Evolutionary conservation across 2,113 vertebrate species (phyloP), one percentile per base, ranked within the genome.

Genomic region (Ptilonorhynchus violaceus): DNA sequence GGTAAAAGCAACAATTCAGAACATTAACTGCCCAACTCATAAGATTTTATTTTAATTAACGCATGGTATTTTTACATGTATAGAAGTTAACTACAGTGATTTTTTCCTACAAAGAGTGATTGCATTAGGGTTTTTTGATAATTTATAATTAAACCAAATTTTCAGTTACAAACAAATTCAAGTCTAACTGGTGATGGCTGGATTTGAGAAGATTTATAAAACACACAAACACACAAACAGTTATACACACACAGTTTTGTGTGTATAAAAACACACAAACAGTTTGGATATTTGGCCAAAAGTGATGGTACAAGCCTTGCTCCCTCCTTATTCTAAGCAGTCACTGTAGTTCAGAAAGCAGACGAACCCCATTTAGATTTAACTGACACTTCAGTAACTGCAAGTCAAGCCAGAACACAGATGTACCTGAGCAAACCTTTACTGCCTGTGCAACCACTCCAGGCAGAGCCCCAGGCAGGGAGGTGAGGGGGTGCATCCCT

Each of bases 261-360:
- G n/a, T 13, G 13, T 19, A 52, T 33, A 35, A 90, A 49, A 79
- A 21, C 44, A 52, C 56, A 42, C 33, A 52, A 39, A 33, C 25
- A 16, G 37, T 62, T 70, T 2, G 58, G 62, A 6, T 67, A 91
- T 70, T 69, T 80, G 58, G 56, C 21, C 33, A 60, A 62, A 82
- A 67, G 25, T 35, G 33, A 30, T 23, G 15, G 62, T 14, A 59
- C 0, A 3, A 74, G 31, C 16, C 41, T 77, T 1, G 0, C 12
- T 37, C 30, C 4, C 28, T 9, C 25, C 30, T 39, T 52, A n/a
- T 13, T 62, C 60, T 46, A 47, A 85, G 56, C 41, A 90, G 66
- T 39, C 33, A 20, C 60, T 30, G 66, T 8, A 31, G 46, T n/a
- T 91, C 63, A 89, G 72, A 92, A 85, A 94, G 67, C 53, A 92